Evolutionary conservation across 2,113 vertebrate species (phyloP).

Genomic region (Eudorcas thomsonii): DNA sequence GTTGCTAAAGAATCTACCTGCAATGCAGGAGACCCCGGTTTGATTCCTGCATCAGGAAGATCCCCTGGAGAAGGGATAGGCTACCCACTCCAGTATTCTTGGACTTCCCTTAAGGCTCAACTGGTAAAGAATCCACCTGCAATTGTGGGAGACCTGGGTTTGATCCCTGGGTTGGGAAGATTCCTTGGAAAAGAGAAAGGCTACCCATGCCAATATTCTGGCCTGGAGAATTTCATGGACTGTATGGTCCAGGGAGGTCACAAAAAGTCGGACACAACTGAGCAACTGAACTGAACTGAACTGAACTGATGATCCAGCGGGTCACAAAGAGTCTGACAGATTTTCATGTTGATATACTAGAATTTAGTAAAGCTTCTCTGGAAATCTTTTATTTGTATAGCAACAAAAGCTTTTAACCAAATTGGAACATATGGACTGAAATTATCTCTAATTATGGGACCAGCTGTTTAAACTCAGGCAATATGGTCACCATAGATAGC

Average conservation of each 20-base stretch:
- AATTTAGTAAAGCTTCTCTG: not conserved
- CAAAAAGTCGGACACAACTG: accelerated
- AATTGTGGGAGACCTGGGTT: not conserved
- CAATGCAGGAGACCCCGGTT: not conserved
- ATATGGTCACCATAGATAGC: not conserved
- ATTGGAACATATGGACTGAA: not conserved
- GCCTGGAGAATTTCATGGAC: not conserved
- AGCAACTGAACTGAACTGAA: too few species aligned
- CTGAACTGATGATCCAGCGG: not conserved
- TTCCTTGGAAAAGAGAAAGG: not conserved
- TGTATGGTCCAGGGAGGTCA: not conserved
- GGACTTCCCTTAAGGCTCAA: not conserved
- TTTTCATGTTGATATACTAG: not conserved
- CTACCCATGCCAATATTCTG: not conserved
- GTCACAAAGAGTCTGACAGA: not conserved
- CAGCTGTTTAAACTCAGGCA: not conserved
- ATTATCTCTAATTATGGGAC: not conserved
- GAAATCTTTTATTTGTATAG: not conserved
- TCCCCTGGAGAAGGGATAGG: not conserved
- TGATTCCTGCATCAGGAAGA: not conserved
- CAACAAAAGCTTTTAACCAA: not conserved
- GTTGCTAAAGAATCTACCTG: not conserved
- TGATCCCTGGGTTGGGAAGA: not conserved
- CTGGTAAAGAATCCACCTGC: not conserved
- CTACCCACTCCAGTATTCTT: not conserved